These are phyloP conservation scores for Aphidius colemani DNA, from an alignment of 2,888 invertebrate species.

Conservation along the genomic window DNA sequence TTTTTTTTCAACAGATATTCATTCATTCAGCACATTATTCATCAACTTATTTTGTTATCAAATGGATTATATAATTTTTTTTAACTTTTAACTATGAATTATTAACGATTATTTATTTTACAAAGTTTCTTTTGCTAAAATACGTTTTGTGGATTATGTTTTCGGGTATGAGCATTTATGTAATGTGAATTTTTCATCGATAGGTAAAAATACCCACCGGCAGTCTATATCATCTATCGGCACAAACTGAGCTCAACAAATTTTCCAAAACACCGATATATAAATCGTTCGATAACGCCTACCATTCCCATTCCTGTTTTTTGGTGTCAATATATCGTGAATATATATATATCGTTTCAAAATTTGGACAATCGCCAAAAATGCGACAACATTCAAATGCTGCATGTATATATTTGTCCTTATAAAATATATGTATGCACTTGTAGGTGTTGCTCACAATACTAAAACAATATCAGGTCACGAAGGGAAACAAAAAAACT, in stretches of 20 bases:
- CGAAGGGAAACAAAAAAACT: too few species aligned
- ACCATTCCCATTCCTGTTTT: background rate
- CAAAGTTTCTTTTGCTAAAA: too few species aligned
- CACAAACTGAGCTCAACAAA: constrained; percentile 41
- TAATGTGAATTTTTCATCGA: constrained; percentile 6
- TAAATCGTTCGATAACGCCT: constrained; percentile 53
- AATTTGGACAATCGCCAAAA: constrained; percentile 49
- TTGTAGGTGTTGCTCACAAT: background rate
- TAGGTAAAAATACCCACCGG: background rate
- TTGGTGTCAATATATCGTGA: constrained; percentile 10
- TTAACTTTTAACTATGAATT: too few species aligned
- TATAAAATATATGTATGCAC: constrained; percentile 3
- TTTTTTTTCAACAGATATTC: too few species aligned
- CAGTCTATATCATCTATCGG: background rate
- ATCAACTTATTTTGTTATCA: too few species aligned
- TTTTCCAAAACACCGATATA: constrained; percentile 53
- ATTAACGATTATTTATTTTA: too few species aligned
- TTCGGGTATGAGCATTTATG: constrained; percentile 7
- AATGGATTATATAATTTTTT: too few species aligned
- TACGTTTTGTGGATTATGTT: background rate
- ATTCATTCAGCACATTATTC: too few species aligned
- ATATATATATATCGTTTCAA: constrained; percentile 44
- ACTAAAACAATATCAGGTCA: too few species aligned
- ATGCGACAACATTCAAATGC: constrained; percentile 18
- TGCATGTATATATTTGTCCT: background rate